Conservation (phyloP, 2,113 vertebrate species). For the Empidonax traillii region DNA sequence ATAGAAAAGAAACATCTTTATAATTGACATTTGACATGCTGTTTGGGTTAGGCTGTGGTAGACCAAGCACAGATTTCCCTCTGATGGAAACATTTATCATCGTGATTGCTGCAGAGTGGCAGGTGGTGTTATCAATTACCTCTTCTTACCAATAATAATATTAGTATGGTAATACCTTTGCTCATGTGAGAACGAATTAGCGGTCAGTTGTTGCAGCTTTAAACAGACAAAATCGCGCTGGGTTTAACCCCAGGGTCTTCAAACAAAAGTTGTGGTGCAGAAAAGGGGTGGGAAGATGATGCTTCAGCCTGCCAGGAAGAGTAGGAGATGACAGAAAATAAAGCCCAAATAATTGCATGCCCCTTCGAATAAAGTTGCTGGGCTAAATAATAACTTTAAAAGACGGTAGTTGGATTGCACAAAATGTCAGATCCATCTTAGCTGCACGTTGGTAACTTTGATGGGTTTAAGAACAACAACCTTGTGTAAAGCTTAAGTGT, state of each 20-base stretch:
- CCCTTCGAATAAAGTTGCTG: slow-evolving; percentile 6
- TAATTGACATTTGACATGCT: slow-evolving; percentile 82
- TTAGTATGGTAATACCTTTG: slow-evolving; percentile 81
- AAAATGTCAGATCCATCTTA: not conserved
- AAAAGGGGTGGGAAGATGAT: not conserved
- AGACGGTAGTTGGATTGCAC: not conserved
- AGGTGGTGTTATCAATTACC: slow-evolving; percentile 83
- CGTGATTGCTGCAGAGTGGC: slow-evolving; percentile 80
- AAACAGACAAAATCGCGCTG: slow-evolving; percentile 28
- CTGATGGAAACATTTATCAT: slow-evolving; percentile 85
- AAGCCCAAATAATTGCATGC: slow-evolving; percentile 7
- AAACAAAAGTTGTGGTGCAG: slow-evolving; percentile 46
- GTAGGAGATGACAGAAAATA: not conserved
- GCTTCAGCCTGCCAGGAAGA: not conserved
- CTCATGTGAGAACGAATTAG: slow-evolving; percentile 73
- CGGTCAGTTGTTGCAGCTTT: slow-evolving; percentile 55
- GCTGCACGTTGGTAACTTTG: not conserved
- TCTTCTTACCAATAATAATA: slow-evolving; percentile 85
- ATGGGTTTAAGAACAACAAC: not conserved
- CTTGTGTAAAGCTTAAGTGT: not conserved
- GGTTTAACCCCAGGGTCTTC: slow-evolving; percentile 53
- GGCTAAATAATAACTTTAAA: not conserved
- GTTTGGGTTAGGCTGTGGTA: slow-evolving; percentile 75
- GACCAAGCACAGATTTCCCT: slow-evolving; percentile 77
- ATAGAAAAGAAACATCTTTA: slow-evolving; percentile 76